phyloP scores from a whole-genome alignment of 2,888 invertebrate species.

The Flabesymbios commensalis region DNA sequence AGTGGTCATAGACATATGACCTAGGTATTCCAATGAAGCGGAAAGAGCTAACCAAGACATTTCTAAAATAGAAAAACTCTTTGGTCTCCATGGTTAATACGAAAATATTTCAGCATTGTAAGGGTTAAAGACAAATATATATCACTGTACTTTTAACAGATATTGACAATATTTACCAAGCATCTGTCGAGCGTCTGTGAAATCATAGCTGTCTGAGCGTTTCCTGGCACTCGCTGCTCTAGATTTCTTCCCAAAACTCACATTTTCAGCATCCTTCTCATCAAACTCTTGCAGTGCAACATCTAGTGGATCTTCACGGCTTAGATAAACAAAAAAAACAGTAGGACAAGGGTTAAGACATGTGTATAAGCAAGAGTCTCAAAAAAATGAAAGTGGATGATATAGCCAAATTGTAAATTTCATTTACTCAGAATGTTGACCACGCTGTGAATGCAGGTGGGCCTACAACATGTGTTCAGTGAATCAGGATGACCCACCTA shows the following conservation, averaged over 20 bases:
- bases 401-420: too few relatives aligned
- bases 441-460: too few relatives aligned
- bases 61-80: neutral
- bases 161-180: constrained; percentile 42
- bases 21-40: too few relatives aligned
- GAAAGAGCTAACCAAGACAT: neutral
- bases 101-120: neutral
- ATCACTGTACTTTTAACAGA: neutral
- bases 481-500: too few relatives aligned
- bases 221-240: constrained; percentile 31
- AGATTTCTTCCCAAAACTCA: constrained; percentile 30
- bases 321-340: too few relatives aligned
- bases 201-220: constrained; percentile 57
- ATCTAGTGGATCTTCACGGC: constrained; percentile 33
- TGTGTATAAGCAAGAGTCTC: too few relatives aligned
- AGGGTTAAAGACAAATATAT: neutral
- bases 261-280: constrained; percentile 48
- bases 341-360: too few relatives aligned
- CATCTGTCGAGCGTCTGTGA: constrained; percentile 55
- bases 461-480: too few relatives aligned
- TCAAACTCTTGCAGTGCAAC: constrained; percentile 43
- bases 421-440: too few relatives aligned
- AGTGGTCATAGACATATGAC: too few relatives aligned
- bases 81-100: neutral
- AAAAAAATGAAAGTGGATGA: too few relatives aligned